phyloP scores from a whole-genome alignment of 2,797 vertebrate species.

The Eurystomus glaucurus region DNA sequence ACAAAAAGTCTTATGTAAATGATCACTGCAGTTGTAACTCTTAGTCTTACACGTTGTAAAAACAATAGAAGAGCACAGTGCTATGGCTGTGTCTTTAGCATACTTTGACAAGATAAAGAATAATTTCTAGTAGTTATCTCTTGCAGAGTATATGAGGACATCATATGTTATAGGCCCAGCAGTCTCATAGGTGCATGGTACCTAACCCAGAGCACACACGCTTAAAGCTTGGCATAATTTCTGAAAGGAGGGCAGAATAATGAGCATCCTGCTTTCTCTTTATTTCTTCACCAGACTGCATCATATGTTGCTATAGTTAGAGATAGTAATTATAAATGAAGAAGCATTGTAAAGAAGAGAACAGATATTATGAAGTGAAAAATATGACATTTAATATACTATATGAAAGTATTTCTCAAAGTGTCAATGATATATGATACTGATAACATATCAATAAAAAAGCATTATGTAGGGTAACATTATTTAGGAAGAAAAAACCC shows the following conservation, averaged over 20 bases:
- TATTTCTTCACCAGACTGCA: not conserved
- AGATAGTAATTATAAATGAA: slow-evolving; percentile 1
- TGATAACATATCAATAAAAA: not conserved
- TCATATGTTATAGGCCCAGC: not conserved
- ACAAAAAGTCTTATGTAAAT: not conserved
- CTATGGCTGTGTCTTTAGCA: not conserved
- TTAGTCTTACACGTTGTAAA: not conserved
- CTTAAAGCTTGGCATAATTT: not conserved
- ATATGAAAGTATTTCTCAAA: not conserved
- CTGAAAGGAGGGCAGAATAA: not conserved
- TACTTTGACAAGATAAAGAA: not conserved
- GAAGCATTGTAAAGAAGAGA: not conserved
- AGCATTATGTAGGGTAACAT: not conserved
- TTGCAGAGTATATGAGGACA: not conserved
- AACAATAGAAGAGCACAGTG: not conserved
- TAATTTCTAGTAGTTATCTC: not conserved
- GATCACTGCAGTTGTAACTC: not conserved
- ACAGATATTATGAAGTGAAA: not conserved
- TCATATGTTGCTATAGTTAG: not conserved
- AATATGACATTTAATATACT: not conserved
- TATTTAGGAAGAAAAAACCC: not conserved
- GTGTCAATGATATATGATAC: not conserved
- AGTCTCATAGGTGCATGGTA: fast-evolving
- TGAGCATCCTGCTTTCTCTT: not conserved
- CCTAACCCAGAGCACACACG: not conserved